A percentile compares a stretch with the other conserved stretches of the same genome.
Evolutionary conservation across 1,140 invertebrate genomes (phyloP).

Genomic region (Heterodera schachtii): DNA sequence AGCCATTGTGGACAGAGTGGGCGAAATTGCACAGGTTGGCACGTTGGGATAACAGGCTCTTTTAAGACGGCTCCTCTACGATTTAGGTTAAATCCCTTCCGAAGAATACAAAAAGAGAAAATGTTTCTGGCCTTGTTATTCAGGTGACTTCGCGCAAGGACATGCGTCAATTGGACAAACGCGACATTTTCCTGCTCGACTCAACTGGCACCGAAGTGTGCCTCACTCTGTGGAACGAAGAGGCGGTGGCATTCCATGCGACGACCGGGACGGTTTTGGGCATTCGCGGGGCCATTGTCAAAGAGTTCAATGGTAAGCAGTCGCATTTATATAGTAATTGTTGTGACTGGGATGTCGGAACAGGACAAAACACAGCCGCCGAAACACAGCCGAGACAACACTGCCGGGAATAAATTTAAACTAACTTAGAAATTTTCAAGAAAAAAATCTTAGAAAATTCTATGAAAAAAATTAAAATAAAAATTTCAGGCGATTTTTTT

Average conservation of each 20-base stretch:
- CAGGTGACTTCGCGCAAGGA: constrained; percentile 71
- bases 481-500: too few relatives aligned
- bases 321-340: too few relatives aligned
- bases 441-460: too few relatives aligned
- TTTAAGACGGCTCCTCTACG: background rate
- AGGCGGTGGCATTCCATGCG: constrained; percentile 61
- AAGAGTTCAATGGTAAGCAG: constrained; percentile 52
- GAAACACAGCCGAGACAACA: too few relatives aligned
- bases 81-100: too few relatives aligned
- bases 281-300: constrained; percentile 57
- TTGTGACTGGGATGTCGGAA: too few relatives aligned
- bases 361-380: too few relatives aligned
- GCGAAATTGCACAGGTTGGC: constrained; percentile 74
- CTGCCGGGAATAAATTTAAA: too few relatives aligned
- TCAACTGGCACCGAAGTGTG: constrained; percentile 77
- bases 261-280: constrained; percentile 50
- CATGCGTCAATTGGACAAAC: constrained; percentile 83
- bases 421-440: too few relatives aligned
- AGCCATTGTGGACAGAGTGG: constrained; percentile 79
- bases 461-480: too few relatives aligned
- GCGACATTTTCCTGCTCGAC: constrained; percentile 86
- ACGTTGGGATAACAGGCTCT: background rate
- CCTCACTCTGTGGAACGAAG: constrained; percentile 70
- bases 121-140: background rate
- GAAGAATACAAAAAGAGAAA: background rate